Conservation (phyloP, 2,888 invertebrate genomes). For the Cynaeus angustus region DNA sequence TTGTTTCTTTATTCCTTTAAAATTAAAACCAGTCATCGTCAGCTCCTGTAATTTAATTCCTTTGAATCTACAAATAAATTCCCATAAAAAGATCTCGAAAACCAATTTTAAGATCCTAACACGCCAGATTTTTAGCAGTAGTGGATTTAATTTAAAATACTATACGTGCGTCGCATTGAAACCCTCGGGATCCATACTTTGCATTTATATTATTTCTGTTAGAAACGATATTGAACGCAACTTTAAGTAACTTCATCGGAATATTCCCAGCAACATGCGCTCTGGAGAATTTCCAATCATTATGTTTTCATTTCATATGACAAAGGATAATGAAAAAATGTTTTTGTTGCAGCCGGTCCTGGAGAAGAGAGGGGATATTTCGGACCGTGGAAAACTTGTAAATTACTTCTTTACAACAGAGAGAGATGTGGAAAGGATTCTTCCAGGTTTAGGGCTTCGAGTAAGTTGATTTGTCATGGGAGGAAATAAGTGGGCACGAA, state of each 20-base stretch:
- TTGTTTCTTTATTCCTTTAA: too few species aligned
- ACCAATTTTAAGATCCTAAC: slow-evolving; percentile 34
- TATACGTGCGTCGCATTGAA: slow-evolving; percentile 34
- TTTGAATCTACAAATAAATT: slow-evolving; percentile 6
- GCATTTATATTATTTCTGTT: slow-evolving; percentile 50
- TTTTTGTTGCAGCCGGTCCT: slow-evolving; percentile 75
- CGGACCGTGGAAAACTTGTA: slow-evolving; percentile 92
- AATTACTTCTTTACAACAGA: slow-evolving; percentile 84
- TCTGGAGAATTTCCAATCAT: slow-evolving; percentile 3
- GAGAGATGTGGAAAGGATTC: slow-evolving; percentile 85
- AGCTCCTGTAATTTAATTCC: slow-evolving; percentile 7
- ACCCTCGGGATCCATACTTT: slow-evolving; percentile 45
- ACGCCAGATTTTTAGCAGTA: slow-evolving; percentile 25
- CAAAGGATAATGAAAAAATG: slow-evolving; percentile 25
- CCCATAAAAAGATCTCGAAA: slow-evolving; percentile 14
- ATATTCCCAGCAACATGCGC: slow-evolving; percentile 17
- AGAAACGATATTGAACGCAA: slow-evolving; percentile 34
- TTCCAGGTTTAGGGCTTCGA: slow-evolving; percentile 84
- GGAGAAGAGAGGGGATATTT: slow-evolving; percentile 88
- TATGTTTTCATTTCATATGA: slow-evolving; percentile 19
- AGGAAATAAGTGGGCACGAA: neutral
- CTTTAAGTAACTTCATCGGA: slow-evolving; percentile 29
- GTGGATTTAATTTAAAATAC: slow-evolving; percentile 43
- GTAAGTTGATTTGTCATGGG: slow-evolving; percentile 74
- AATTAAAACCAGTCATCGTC: neutral